These are phyloP conservation scores for Pristiophorus japonicus DNA, from an alignment of 2,113 vertebrate species.

Conservation along the genomic window DNA sequence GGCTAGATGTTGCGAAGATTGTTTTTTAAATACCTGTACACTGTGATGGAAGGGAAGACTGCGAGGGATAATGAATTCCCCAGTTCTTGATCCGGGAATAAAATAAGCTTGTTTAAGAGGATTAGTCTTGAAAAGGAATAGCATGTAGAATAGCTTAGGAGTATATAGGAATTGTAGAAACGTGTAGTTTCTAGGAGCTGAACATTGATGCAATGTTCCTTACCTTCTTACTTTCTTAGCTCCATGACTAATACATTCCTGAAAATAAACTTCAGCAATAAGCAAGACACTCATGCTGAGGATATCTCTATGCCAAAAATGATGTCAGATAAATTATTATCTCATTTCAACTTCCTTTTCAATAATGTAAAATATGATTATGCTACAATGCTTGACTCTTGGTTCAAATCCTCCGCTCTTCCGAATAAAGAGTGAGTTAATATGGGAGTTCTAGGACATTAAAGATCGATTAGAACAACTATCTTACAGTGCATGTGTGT, in stretches of 20 bases:
- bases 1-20: too few relatives aligned
- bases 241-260: conserved; percentile 8
- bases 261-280: background rate
- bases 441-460: background rate
- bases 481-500: background rate
- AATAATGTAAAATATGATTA: background rate
- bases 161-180: background rate
- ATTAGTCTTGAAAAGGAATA: background rate
- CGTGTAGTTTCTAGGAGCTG: background rate
- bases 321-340: background rate
- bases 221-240: background rate
- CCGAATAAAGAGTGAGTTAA: background rate
- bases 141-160: background rate
- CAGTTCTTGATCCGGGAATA: background rate
- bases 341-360: background rate
- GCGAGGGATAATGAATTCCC: background rate
- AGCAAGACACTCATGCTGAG: background rate
- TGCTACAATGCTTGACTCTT: background rate
- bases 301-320: background rate
- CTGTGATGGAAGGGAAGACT: background rate
- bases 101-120: background rate
- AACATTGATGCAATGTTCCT: background rate
- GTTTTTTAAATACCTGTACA: background rate
- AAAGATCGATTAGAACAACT: background rate
- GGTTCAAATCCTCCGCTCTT: background rate